These are phyloP conservation scores for Rhagoletis zephyria DNA, from an alignment of 1,140 invertebrate genomes.

Conservation along the genomic window DNA sequence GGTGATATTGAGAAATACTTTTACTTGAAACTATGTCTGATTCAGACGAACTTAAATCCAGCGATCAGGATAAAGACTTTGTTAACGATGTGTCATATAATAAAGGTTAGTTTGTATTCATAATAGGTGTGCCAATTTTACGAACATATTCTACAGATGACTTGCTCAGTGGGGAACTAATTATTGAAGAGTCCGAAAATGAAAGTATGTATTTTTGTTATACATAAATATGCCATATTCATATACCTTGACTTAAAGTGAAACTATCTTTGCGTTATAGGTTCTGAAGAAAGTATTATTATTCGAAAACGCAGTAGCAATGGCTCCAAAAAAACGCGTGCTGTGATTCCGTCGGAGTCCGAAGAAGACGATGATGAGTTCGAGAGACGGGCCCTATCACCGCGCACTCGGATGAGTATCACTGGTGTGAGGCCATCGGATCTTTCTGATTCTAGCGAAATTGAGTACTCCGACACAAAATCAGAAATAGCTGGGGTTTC, in stretches of 20 bases:
- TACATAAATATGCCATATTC: not conserved
- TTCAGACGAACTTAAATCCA: slow-evolving; percentile 53
- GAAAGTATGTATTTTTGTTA: slow-evolving; percentile 13
- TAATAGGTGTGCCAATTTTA: not conserved
- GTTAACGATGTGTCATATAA: slow-evolving; percentile 7
- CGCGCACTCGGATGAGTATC: slow-evolving; percentile 70
- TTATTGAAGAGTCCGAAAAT: slow-evolving; percentile 51
- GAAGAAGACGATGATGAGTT: slow-evolving; percentile 65
- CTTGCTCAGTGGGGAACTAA: slow-evolving; percentile 21
- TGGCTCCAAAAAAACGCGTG: not conserved
- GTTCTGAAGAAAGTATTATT: slow-evolving; percentile 42
- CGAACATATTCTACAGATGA: not conserved
- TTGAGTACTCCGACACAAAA: slow-evolving; percentile 64
- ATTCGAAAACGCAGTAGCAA: not conserved
- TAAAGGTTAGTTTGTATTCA: not conserved
- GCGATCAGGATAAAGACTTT: slow-evolving; percentile 35
- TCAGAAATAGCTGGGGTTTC: slow-evolving; percentile 26
- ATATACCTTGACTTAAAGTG: not conserved
- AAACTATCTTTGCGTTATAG: not conserved
- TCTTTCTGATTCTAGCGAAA: slow-evolving; percentile 65
- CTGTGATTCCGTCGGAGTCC: slow-evolving; percentile 51
- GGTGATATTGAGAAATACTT: not conserved
- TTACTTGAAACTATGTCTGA: slow-evolving; percentile 51
- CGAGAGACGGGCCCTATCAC: slow-evolving; percentile 64
- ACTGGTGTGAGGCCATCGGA: slow-evolving; percentile 67